These are phyloP conservation scores for Montipora foliosa DNA, from an alignment of 64 coral and sea anemone species.

Conservation along the genomic window DNA sequence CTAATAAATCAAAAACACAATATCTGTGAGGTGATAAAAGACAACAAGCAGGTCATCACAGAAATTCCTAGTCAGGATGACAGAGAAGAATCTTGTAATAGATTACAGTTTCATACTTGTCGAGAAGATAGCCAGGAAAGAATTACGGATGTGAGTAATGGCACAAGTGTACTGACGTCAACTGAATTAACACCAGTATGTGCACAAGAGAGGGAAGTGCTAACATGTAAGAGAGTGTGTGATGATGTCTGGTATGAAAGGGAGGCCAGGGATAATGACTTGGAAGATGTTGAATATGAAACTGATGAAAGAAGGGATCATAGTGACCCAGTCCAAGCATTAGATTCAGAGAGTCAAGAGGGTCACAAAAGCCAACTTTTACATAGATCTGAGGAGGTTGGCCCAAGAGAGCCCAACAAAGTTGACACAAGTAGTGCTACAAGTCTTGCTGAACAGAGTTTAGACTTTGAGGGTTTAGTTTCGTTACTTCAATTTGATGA, in stretches of 20 bases:
- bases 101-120: background rate
- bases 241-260: background rate
- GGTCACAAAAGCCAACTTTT: background rate
- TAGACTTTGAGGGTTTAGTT: constrained; percentile 39
- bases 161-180: background rate
- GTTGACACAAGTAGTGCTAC: background rate
- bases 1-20: background rate
- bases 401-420: background rate
- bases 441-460: background rate
- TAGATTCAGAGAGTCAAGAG: background rate
- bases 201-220: background rate
- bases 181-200: background rate
- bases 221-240: background rate
- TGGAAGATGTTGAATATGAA: background rate
- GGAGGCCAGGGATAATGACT: background rate
- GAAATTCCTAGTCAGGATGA: background rate
- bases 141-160: background rate
- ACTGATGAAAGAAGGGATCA: background rate
- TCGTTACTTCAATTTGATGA: background rate
- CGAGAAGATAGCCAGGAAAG: background rate
- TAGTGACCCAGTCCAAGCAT: background rate
- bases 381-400: background rate
- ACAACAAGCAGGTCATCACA: background rate
- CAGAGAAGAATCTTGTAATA: background rate
- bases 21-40: background rate